phyloP scores from a whole-genome alignment of 2,888 invertebrate species.

The Pollenia angustigena region DNA sequence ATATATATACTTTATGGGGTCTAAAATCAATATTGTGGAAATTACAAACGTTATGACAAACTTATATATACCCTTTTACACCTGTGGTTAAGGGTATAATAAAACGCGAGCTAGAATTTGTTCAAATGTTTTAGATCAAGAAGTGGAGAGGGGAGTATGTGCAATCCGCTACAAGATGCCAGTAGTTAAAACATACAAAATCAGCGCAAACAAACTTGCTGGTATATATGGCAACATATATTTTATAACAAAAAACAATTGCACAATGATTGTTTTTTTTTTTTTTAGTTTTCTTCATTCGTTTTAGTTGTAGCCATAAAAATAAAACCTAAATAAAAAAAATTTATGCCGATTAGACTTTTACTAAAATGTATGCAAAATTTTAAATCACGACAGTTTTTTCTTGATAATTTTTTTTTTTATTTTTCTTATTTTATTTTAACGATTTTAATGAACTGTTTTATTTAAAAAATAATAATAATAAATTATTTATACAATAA shows the following conservation, averaged over 20 bases:
- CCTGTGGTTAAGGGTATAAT: too few species aligned
- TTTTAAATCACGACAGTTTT: slow-evolving; percentile 48
- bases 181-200: background rate
- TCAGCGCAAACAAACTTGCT: background rate
- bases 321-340: background rate
- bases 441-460: slow-evolving; percentile 2
- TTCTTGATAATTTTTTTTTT: background rate
- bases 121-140: background rate
- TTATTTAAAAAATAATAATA: background rate
- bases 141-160: background rate
- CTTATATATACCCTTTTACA: too few species aligned
- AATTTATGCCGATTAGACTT: background rate
- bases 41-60: too few species aligned
- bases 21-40: too few species aligned
- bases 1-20: too few species aligned
- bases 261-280: slow-evolving; percentile 18
- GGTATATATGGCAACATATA: slow-evolving; percentile 11
- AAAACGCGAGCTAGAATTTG: slow-evolving; percentile 23
- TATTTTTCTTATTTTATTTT: background rate
- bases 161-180: slow-evolving; percentile 7
- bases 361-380: slow-evolving; percentile 22
- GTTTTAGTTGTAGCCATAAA: slow-evolving; percentile 12
- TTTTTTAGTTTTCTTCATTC: background rate
- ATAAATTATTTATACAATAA: too few species aligned
- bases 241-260: slow-evolving; percentile 43